Percentiles rank a stretch among this genome's conserved stretches.
Evolutionary conservation across 2,888 invertebrate genomes (phyloP).

Genomic region (Torymus texanus): DNA sequence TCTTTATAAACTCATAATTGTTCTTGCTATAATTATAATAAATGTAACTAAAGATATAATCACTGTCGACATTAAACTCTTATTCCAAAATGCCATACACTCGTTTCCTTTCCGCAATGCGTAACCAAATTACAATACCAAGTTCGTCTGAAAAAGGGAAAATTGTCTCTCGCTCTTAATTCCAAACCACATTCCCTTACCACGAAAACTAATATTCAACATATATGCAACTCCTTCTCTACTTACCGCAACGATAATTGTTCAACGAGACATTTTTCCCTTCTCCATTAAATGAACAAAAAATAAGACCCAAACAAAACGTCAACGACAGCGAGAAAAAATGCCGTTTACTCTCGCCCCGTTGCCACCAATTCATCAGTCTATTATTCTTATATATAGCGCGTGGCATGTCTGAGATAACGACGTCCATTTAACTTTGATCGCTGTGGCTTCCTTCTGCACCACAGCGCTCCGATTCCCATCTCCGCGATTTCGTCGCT

Average conservation of each 20-base stretch:
- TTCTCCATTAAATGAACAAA: neutral
- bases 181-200: too few species aligned
- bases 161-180: too few species aligned
- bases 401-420: conserved; percentile 17
- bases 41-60: too few species aligned
- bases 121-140: too few species aligned
- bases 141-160: too few species aligned
- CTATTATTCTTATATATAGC: conserved; percentile 19
- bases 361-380: conserved; percentile 21
- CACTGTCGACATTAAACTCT: too few species aligned
- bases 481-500: neutral
- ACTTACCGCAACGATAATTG: conserved; percentile 1
- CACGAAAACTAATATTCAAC: conserved; percentile 6
- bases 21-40: too few species aligned
- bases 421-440: conserved; percentile 44
- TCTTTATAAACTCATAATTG: too few species aligned
- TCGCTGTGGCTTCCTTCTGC: neutral
- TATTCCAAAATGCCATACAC: too few species aligned
- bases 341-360: neutral
- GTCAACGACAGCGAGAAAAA: neutral
- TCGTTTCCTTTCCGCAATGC: too few species aligned
- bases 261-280: neutral
- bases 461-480: neutral
- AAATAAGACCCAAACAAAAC: neutral
- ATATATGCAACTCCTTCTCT: neutral